Base-by-base conservation (phyloP, 2,888 invertebrate species). In the Zaprionus obscuricornis region DNA sequence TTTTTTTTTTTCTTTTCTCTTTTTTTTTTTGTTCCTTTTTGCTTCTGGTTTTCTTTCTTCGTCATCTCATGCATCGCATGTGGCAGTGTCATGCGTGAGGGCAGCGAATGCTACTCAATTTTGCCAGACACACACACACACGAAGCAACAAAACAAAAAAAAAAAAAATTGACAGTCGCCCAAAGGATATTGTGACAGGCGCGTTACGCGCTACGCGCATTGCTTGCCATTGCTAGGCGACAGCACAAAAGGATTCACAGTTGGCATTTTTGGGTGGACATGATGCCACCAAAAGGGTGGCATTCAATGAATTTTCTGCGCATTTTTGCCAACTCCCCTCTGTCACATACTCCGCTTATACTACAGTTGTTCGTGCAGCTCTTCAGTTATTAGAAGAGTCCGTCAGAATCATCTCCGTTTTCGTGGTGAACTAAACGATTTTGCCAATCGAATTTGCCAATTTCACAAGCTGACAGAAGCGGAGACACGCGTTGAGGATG, bases 121-220 rank as follows among this genome's bases (percentile, higher is more conserved):
- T 68, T 66, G 69, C 43, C 46, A 31, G 42, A 42, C 45, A 43
- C 39, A 20, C 20, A 5, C 24, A 13, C 5, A 27, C 6, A 56
- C 52, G 55, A 49, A 52, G 31, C 17, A 11, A 46, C 43, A 49
- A 40, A 58, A 36, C 29, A n/a, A 6, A 11, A 11, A 31, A 14
- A n/a, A 42, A 66, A 59, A 52, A 69, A 74, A 74, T 68, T 72
- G 78, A 79, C 77, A 79, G 66, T 66, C 69, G 75, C 85, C 85
- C 85, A 77, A 75, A 85, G 82, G 85, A 85, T 83, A 83, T 85
- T 85, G 79, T 83, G 85, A 85, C 79, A 85, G 85, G 78, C 75
- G 56, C n/a, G n/a, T n/a, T n/a, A 29, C 29, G 8, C 3, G n/a
- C n/a, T n/a, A n/a, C n/a, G n/a, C n/a, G n/a, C n/a, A n/a, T n/a